Conservation (phyloP, 2,888 invertebrate genomes). For the Nudaria mundana region DNA sequence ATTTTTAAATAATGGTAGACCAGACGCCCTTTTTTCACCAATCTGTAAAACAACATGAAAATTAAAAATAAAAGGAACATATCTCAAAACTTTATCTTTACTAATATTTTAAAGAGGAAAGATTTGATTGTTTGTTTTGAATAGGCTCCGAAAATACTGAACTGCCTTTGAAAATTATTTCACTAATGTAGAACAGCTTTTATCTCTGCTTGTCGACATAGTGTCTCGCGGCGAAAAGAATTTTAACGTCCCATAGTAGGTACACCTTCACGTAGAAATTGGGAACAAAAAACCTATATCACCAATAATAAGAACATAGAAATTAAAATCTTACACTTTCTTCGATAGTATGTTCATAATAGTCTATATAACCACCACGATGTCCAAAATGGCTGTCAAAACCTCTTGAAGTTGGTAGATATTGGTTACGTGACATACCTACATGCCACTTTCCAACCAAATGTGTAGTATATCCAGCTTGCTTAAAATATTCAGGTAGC, state of each 20-base stretch:
- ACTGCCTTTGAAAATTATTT: too few species aligned
- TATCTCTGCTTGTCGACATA: too few species aligned
- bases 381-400: conserved; percentile 93
- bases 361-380: conserved; percentile 90
- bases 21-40: conserved; percentile 52
- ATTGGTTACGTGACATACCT: conserved; percentile 75
- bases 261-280: too few species aligned
- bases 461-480: conserved; percentile 86
- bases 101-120: too few species aligned
- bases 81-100: too few species aligned
- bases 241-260: too few species aligned
- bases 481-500: conserved; percentile 83
- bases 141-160: not conserved
- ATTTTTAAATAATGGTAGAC: conserved; percentile 77
- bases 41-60: conserved; percentile 47
- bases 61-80: too few species aligned
- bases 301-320: not conserved
- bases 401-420: conserved; percentile 87
- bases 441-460: conserved; percentile 92
- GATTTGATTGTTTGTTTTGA: too few species aligned
- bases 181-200: not conserved
- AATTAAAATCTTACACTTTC: conserved; percentile 47
- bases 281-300: too few species aligned
- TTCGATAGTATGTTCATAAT: conserved; percentile 81
- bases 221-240: too few species aligned